Evolutionary conservation across 2,797 vertebrate genomes (phyloP).

Genomic region (Tinamus major): DNA sequence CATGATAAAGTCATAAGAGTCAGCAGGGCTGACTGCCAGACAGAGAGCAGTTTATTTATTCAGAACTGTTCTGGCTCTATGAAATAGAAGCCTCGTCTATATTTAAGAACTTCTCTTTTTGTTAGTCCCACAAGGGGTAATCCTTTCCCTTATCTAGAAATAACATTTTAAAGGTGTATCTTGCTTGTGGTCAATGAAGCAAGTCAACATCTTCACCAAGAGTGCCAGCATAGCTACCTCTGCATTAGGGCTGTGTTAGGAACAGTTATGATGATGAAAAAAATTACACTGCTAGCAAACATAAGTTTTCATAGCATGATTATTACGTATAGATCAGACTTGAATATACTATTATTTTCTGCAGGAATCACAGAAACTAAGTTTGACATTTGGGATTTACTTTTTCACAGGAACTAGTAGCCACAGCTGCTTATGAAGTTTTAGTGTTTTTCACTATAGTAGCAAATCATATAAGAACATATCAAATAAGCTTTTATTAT

Average conservation of each 20-base stretch:
- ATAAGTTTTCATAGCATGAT: neutral
- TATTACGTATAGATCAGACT: neutral
- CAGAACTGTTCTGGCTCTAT: neutral
- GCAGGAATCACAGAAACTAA: neutral
- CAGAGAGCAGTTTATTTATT: neutral
- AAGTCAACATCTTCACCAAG: neutral
- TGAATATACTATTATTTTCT: neutral
- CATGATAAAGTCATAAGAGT: neutral
- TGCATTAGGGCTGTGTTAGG: neutral
- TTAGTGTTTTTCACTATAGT: conserved; percentile 16
- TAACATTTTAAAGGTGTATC: neutral
- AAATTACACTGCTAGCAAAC: neutral
- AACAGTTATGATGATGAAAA: neutral
- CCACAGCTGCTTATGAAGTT: conserved; percentile 13
- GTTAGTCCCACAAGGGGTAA: neutral
- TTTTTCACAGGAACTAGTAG: conserved; percentile 8
- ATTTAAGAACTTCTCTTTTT: neutral
- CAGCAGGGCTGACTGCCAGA: neutral
- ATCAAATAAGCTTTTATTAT: neutral
- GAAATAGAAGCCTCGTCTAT: neutral
- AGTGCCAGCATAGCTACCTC: neutral
- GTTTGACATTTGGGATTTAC: neutral
- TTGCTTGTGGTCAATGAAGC: neutral
- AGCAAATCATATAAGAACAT: neutral
- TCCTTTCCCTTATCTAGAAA: neutral